Percentiles rank a stretch among this genome's conserved stretches.
Conservation (phyloP, 2,113 vertebrate species). For the Rhinopithecus roxellana region DNA sequence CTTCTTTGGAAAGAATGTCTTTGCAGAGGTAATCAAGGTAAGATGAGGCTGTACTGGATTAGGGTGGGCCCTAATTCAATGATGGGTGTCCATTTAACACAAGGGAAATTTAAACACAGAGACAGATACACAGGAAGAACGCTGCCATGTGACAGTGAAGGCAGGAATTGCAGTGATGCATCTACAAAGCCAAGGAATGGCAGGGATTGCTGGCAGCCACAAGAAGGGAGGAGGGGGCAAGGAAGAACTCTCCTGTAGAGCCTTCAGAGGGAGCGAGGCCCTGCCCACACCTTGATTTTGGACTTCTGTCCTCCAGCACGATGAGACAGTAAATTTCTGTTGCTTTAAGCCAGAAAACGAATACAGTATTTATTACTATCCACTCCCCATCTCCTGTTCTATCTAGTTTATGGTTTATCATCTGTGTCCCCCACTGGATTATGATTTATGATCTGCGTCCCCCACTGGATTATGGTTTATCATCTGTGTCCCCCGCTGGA, state of each 20-base stretch:
- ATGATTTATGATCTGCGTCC: not conserved
- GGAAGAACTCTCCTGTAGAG: too few species aligned
- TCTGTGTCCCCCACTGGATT: not conserved
- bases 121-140: not conserved
- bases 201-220: not conserved
- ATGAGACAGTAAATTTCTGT: not conserved
- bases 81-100: not conserved
- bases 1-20: not conserved
- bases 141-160: not conserved
- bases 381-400: not conserved
- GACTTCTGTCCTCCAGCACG: not conserved
- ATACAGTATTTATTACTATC: not conserved
- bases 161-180: not conserved
- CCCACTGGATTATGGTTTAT: not conserved
- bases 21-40: not conserved
- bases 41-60: not conserved
- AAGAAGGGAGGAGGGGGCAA: not conserved
- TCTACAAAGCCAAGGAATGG: not conserved
- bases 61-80: not conserved
- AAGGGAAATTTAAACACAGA: not conserved
- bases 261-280: not conserved
- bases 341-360: not conserved
- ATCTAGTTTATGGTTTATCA: not conserved
- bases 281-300: not conserved
- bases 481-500: not conserved